phyloP scores from a whole-genome alignment of 2,888 invertebrate species.

The Torymus tubicola region DNA sequence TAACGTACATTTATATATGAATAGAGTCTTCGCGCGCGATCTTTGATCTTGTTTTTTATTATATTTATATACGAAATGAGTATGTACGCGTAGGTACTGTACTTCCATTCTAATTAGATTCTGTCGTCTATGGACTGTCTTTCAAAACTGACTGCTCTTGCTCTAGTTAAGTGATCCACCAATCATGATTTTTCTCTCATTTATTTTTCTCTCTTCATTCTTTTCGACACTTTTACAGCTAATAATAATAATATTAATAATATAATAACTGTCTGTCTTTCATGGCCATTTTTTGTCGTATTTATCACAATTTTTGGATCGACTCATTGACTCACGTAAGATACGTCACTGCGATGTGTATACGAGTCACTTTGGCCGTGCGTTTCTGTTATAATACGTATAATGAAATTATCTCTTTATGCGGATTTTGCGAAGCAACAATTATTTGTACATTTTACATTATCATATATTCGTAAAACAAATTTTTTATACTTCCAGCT shows the following conservation, averaged over 20 bases:
- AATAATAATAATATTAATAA: background rate
- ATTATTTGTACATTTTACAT: too few relatives aligned
- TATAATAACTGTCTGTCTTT: conserved; percentile 4
- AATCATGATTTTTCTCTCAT: conserved; percentile 13
- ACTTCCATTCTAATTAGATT: conserved; percentile 51
- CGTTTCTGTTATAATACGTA: too few relatives aligned
- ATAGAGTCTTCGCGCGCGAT: background rate
- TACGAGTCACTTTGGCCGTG: conserved; percentile 26
- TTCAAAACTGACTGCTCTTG: conserved; percentile 59
- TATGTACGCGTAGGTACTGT: conserved; percentile 49
- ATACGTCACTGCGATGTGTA: conserved; percentile 17
- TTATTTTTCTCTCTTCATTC: background rate
- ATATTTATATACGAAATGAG: conserved; percentile 56
- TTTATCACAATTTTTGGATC: conserved; percentile 20
- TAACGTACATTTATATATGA: too few relatives aligned
- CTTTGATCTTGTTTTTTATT: conserved; percentile 50
- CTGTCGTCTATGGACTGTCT: conserved; percentile 61
- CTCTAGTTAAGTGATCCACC: conserved; percentile 66
- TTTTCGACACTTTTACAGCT: conserved; percentile 37
- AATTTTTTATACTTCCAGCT: too few relatives aligned
- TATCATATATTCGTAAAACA: too few relatives aligned
- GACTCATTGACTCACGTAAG: conserved; percentile 32
- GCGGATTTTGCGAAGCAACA: too few relatives aligned
- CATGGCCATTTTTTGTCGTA: conserved; percentile 21
- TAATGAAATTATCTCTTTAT: too few relatives aligned